Evolutionary conservation across 2,888 invertebrate genomes (phyloP).

Genomic region (Stenodema calcarata): DNA sequence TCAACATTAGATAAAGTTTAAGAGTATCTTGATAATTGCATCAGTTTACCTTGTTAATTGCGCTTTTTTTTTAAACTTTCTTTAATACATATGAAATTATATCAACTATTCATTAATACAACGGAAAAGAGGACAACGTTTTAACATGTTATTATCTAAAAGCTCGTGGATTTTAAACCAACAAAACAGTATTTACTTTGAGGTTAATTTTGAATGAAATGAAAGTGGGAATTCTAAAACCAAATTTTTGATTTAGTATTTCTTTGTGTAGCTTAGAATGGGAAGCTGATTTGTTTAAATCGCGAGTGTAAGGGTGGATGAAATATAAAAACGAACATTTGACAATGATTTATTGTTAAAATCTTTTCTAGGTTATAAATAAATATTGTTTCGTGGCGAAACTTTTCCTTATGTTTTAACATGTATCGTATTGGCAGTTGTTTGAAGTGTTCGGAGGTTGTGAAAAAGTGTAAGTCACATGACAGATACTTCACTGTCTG

Average conservation of each 20-base stretch:
- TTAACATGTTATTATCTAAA: conserved; percentile 33
- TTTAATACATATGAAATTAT: neutral
- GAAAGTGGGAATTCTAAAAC: neutral
- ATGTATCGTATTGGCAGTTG: neutral
- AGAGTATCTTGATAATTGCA: conserved; percentile 48
- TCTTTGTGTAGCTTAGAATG: neutral
- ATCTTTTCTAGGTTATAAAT: neutral
- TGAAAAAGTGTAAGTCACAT: neutral
- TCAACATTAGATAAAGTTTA: conserved; percentile 28
- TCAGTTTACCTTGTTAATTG: conserved; percentile 48
- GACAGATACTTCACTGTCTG: neutral
- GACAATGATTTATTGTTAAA: neutral
- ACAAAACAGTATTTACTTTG: neutral
- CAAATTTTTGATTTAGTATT: neutral
- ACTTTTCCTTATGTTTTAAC: neutral
- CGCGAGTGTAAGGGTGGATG: neutral
- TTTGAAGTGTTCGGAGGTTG: neutral
- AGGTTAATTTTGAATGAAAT: neutral
- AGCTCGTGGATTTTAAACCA: conserved; percentile 37
- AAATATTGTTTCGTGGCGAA: neutral
- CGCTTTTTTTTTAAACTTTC: conserved; percentile 27
- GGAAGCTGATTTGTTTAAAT: neutral
- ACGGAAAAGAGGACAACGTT: conserved; percentile 19
- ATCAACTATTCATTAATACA: conserved; percentile 8
- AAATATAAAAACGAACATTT: neutral